Conservation (phyloP, 2,113 vertebrate species). For the Stigmatopora nigra region DNA sequence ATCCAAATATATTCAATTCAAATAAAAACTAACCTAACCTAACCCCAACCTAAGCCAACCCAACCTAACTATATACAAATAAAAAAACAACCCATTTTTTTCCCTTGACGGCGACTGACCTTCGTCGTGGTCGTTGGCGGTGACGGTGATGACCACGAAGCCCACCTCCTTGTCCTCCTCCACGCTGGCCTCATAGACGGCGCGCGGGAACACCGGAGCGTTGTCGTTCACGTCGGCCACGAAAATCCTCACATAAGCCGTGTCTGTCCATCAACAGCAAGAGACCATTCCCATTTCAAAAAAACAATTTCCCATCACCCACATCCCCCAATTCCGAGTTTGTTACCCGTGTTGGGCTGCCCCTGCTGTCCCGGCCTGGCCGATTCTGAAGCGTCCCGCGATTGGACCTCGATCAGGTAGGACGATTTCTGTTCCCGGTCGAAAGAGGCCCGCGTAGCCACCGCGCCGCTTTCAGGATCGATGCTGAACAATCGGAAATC, state of each 20-base stretch:
- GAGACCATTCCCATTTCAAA: neutral
- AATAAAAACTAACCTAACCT: too few relatives aligned
- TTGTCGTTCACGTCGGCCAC: constrained; percentile 86
- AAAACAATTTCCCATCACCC: neutral
- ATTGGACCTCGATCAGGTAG: constrained; percentile 82
- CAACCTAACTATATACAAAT: too few relatives aligned
- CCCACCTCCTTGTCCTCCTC: constrained; percentile 83
- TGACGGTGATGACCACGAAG: constrained; percentile 77
- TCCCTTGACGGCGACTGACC: constrained; percentile 59
- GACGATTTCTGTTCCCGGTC: constrained; percentile 83
- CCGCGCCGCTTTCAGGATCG: constrained; percentile 73
- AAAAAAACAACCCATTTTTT: neutral
- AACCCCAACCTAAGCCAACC: too few relatives aligned
- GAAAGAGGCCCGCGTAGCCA: constrained; percentile 78
- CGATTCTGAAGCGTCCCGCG: constrained; percentile 79
- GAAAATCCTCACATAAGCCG: constrained; percentile 80
- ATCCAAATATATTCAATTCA: too few relatives aligned
- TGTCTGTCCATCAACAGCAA: constrained; percentile 60
- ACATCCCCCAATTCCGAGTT: neutral
- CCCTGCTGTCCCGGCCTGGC: constrained; percentile 79
- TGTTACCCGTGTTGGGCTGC: constrained; percentile 81
- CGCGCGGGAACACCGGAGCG: constrained; percentile 70
- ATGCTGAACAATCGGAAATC: constrained; percentile 77
- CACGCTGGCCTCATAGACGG: constrained; percentile 75
- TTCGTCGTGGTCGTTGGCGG: constrained; percentile 83